phyloP scores from a whole-genome alignment of 2,888 invertebrate genomes.

The Stenolophus ochropezus region DNA sequence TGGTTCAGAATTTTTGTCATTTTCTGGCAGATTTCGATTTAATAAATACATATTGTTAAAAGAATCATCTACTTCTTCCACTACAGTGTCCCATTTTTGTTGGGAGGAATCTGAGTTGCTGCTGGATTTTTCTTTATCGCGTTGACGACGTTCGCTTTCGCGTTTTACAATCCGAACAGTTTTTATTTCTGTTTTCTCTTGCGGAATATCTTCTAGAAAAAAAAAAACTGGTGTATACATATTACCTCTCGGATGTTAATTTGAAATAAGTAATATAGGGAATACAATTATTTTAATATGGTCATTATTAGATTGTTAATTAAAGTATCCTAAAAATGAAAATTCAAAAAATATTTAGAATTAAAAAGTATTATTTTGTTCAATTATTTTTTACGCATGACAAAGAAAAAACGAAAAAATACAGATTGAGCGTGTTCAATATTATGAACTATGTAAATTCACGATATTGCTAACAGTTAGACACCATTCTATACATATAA shows the following conservation, averaged over 20 bases:
- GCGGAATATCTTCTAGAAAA: constrained; percentile 67
- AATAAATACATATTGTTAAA: constrained; percentile 29
- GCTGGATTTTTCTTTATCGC: constrained; percentile 83
- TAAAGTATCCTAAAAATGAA: too few species aligned
- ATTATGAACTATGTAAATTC: too few species aligned
- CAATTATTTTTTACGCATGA: too few species aligned
- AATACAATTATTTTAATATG: too few species aligned
- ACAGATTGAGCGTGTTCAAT: too few species aligned
- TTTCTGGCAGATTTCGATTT: background rate
- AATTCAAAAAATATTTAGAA: too few species aligned
- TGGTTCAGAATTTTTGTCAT: background rate
- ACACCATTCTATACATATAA: constrained; percentile 36
- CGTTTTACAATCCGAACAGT: constrained; percentile 95
- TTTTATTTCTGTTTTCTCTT: constrained; percentile 92
- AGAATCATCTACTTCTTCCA: constrained; percentile 70
- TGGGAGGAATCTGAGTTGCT: constrained; percentile 58
- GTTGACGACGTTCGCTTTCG: constrained; percentile 89
- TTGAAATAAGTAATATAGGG: too few species aligned
- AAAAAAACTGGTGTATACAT: background rate
- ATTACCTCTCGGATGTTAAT: too few species aligned
- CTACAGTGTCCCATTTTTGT: constrained; percentile 70
- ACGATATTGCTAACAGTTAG: too few species aligned
- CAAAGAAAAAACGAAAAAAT: too few species aligned
- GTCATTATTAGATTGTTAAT: too few species aligned
- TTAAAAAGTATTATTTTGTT: too few species aligned